Conservation (phyloP, 2,888 invertebrate genomes). For the Amblyteles armatorius region DNA sequence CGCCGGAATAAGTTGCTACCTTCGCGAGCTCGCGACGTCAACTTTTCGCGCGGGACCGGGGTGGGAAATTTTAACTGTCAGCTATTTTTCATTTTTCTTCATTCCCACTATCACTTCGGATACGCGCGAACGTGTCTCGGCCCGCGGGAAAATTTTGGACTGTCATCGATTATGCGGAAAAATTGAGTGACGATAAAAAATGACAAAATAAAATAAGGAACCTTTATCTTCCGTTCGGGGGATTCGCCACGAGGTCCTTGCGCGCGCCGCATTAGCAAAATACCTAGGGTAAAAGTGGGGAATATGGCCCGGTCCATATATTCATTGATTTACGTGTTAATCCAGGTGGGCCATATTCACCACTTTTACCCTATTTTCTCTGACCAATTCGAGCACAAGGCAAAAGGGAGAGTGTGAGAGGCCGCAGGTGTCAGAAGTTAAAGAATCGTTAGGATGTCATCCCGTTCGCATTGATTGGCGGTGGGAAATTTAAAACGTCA, state of each 20-base stretch:
- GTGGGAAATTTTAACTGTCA: neutral
- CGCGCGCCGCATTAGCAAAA: neutral
- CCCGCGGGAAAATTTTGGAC: neutral
- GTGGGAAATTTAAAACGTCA: no score
- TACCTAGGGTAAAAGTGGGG: neutral
- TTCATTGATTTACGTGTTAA: no score
- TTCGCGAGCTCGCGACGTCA: neutral
- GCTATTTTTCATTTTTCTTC: neutral
- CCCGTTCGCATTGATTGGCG: slow-evolving; percentile 1
- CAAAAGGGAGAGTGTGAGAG: slow-evolving; percentile 17
- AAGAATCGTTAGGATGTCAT: slow-evolving; percentile 77
- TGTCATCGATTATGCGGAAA: slow-evolving; percentile 1
- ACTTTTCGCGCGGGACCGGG: slow-evolving; percentile 4
- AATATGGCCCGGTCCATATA: no score
- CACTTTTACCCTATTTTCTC: slow-evolving; percentile 19
- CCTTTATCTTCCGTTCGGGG: slow-evolving; percentile 19
- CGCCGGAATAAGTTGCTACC: slow-evolving; percentile 8
- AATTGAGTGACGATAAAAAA: neutral
- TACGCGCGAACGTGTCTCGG: no score
- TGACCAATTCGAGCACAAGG: slow-evolving; percentile 35
- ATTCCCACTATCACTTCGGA: neutral
- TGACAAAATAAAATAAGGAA: neutral
- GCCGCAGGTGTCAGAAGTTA: slow-evolving; percentile 71
- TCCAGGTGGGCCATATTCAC: no score
- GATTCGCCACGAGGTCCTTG: slow-evolving; percentile 10